phyloP scores from a whole-genome alignment of 1,140 invertebrate species.

The Drosophila jambulina region DNA sequence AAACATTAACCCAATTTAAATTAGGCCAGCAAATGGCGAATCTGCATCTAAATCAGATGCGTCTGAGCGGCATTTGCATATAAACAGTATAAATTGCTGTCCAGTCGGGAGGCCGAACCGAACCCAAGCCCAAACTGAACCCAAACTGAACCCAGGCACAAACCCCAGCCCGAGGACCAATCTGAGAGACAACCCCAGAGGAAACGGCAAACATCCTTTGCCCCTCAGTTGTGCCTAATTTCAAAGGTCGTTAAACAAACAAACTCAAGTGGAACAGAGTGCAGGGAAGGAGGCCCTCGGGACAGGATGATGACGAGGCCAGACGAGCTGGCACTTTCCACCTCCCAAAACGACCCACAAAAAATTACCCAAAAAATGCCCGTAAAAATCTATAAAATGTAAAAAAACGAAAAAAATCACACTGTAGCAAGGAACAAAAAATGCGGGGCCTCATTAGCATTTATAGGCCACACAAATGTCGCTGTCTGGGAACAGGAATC shows the following conservation, averaged over 20 bases:
- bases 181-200: slow-evolving; percentile 29
- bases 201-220: slow-evolving; percentile 52
- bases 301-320: slow-evolving; percentile 19
- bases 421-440: slow-evolving; percentile 25
- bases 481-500: slow-evolving; percentile 26
- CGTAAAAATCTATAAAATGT: slow-evolving; percentile 77
- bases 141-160: not conserved
- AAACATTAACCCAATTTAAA: slow-evolving; percentile 76
- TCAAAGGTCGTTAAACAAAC: slow-evolving; percentile 85
- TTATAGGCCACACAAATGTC: slow-evolving; percentile 78
- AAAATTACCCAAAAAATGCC: slow-evolving; percentile 76
- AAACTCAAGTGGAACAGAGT: slow-evolving; percentile 85
- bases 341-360: slow-evolving; percentile 63
- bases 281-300: slow-evolving; percentile 57
- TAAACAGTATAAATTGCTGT: slow-evolving; percentile 77
- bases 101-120: slow-evolving; percentile 14
- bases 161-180: not conserved
- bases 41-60: slow-evolving; percentile 45
- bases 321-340: slow-evolving; percentile 10
- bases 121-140: no score
- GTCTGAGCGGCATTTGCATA: slow-evolving; percentile 64
- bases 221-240: slow-evolving; percentile 81
- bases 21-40: slow-evolving; percentile 72
- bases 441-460: slow-evolving; percentile 72
- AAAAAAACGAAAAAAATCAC: slow-evolving; percentile 40